Evolutionary conservation across 2,113 vertebrate genomes (phyloP), one percentile per base, ranked within the genome.

Genomic region (Gambusia holbrooki): DNA sequence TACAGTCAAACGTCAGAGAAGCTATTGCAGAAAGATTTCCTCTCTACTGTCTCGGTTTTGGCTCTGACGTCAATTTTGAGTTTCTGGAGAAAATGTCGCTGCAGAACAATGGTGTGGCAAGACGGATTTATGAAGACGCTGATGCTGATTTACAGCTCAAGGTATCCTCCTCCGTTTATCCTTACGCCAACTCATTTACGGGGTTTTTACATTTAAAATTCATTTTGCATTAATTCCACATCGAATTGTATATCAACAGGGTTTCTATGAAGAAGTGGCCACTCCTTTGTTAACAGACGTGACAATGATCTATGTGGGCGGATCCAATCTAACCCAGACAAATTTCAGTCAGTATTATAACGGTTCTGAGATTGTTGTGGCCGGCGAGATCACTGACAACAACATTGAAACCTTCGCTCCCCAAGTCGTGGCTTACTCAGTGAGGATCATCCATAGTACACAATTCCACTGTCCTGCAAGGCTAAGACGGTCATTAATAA

Each of bases 11-110:
- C 22, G 78, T 95, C 42, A 95, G 71, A 82, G 1, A 58, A 0
- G 94, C 92, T 65, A 95, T 96, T 27, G 64, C 51, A 28, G 91
- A 79, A 32, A 94, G 88, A 77, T 96, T 95, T 71, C 95, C 95
- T 0, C 95, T 97, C 63, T 96, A 96, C 88, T 96, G 95, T 73
- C 93, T 97, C 42, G 96, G 96, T 37, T 97, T 97, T 33, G 96
- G 96, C 62, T 93, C 90, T 15, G 89, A 96, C 40, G 92, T 96
- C 27, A 93, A 96, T 73, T 96, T 95, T 79, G 92, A 91, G 37
- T 96, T 96, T 90, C 91, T 96, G 79, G 90, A 96, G 77, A 93
- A 93, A 83, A 93, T 97, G 95, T 89, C 96, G 0, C 85, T 95
- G 84, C 91, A 96, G 74, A 97, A 96, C 82, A 87, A 77, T 0